Base-by-base conservation (phyloP, 2,888 invertebrate species). In the Cantharis nigra region DNA sequence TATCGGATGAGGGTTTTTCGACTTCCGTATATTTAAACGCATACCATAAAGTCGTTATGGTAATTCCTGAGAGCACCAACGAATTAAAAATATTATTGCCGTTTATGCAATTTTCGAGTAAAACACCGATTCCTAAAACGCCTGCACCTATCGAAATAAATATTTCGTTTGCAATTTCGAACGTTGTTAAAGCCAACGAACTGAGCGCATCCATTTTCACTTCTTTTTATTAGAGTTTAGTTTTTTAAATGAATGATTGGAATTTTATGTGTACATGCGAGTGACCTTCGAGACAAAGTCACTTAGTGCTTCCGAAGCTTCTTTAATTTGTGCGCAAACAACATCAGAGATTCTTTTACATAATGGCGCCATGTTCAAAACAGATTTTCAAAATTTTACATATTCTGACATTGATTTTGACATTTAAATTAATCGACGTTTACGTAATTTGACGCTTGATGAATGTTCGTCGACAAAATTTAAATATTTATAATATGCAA, bases 91-190 rank as follows among this genome's bases (percentile, higher is more conserved):
- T 78, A 71, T 85, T 82, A 75, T 85, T 83, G 11, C 83, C 83
- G 73, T 83, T 80, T 65, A 87, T 83, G 10, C 87, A 87, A 78
- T 87, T 83, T 69, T 85, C 82, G 9, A 86, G 30, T 69, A 88
- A 80, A 26, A 87, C 81, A 9, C 82, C 71, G 69, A 88, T 80
- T n/a, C 89, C 89, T 23, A 86, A 69, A 9, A 85, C 70, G 5
- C 89, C 88, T 3, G 87, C 82, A 26, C 86, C 87, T 9, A 87
- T 77, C 5, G 87, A 87, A 11, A 85, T 85, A 73, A 85, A 87
- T 11, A 88, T 79, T 81, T 89, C 88, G 80, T 88, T 88, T 4
- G 83, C 62, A 63, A 87, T 79, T 83, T 88, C 88, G 73, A 89
- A 87, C 11, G 79, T 26, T 7, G 72, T 79, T 28, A 80, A 72